Evolutionary conservation across 2,797 vertebrate genomes (phyloP), one percentile per base, ranked within the genome.

Genomic region (Acipenser transmontanus): DNA sequence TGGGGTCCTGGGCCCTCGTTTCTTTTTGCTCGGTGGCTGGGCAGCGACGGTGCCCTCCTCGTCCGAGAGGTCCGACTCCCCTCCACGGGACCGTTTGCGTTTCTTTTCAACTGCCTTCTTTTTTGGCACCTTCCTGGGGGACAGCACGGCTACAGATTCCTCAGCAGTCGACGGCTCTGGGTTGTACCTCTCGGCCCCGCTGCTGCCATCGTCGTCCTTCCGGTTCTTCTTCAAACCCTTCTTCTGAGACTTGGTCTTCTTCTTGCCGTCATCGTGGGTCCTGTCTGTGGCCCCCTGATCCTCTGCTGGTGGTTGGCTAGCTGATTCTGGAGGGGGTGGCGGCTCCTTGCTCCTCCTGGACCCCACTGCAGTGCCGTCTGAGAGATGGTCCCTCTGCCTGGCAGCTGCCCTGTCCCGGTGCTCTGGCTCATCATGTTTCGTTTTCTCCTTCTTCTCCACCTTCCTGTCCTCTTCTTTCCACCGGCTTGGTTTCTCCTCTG

Each of bases 381-480:
- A 71, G 5, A 78, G 72, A 13, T 88, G 91, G 6, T 91, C 91
- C 10, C 82, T 85, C 13, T 90, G 78, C 69, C 34, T 80, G 70
- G 78, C 9, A 51, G 1, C 84, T 34, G 34, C 34, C 71, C 72
- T 68, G 70, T 52, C 93, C 78, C 87, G 93, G 49, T 86, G 71
- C n/a, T 95, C 93, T 0, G 72, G 74, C 9, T 98, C 95, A n/a
- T 99, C 96, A 0, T 94, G 92, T 66, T 92, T 91, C 13, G 70
- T 66, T 12, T 87, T 84, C 3, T 97, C 96, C 72, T 95, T 92
- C 70, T 96, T 92, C 66, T 98, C 96, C 0, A 74, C 75, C 62
- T 94, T 87, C 8, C 95, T 87, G n/a, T 99, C 96, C 0, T 95
- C 95, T 0, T 98, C 97, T 77, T 97, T 97, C 96, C 97, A 99